Evolutionary conservation across 2,113 vertebrate genomes (phyloP).

Genomic region (Notothenia coriiceps): DNA sequence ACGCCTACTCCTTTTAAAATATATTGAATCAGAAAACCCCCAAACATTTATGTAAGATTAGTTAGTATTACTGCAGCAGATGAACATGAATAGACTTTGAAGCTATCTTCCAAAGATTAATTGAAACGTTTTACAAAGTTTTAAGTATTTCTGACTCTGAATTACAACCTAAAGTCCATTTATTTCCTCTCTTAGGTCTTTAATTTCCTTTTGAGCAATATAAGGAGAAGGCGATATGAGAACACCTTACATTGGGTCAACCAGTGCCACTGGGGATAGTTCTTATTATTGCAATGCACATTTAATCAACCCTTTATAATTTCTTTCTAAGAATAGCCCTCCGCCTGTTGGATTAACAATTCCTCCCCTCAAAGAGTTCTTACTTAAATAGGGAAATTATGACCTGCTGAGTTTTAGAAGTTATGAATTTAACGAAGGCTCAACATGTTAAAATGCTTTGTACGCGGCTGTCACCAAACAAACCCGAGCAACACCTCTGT

Average conservation of each 20-base stretch:
- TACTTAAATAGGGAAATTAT: background rate
- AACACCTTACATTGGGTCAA: background rate
- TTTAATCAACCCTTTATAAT: slow-evolving; percentile 25
- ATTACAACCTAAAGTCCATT: background rate
- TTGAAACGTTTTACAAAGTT: background rate
- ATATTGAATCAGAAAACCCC: no score
- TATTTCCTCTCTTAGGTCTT: background rate
- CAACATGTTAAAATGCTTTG: background rate
- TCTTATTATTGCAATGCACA: background rate
- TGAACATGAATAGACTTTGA: background rate
- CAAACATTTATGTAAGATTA: no score
- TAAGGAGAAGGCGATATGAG: background rate
- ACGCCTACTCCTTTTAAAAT: no score
- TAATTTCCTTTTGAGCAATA: background rate
- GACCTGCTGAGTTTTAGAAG: background rate
- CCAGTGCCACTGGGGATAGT: background rate
- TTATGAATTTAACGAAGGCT: background rate
- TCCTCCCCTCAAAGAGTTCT: background rate
- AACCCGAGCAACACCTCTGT: background rate
- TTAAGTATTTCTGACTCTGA: background rate
- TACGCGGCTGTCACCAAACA: background rate
- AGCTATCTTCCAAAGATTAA: background rate
- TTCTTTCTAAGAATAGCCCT: background rate
- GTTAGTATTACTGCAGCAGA: background rate
- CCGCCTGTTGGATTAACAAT: background rate